Conservation (phyloP, 2,888 invertebrate genomes). For the Hydrotaea diabolus region DNA sequence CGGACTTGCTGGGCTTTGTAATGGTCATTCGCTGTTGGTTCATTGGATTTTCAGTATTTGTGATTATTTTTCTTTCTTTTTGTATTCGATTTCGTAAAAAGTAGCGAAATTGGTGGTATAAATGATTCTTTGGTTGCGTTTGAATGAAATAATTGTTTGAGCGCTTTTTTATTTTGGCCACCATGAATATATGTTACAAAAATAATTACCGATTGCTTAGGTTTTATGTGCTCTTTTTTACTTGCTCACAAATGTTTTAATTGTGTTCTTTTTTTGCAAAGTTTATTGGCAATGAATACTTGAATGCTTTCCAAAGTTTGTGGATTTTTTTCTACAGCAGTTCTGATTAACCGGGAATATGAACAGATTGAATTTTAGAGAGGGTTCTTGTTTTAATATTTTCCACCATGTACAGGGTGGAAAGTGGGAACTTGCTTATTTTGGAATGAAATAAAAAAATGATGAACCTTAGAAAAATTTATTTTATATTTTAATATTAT, state of each 20-base stretch:
- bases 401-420: too few species aligned
- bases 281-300: background rate
- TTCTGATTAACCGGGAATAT: too few species aligned
- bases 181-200: conserved; percentile 14
- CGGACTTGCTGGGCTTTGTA: background rate
- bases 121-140: conserved; percentile 43
- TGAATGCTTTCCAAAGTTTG: too few species aligned
- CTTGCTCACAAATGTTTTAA: background rate
- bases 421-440: too few species aligned
- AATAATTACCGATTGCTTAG: conserved; percentile 50
- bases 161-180: background rate
- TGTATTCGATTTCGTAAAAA: background rate
- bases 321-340: too few species aligned
- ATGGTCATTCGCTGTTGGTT: conserved; percentile 31
- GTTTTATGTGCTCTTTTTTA: conserved; percentile 20
- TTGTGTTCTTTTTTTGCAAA: background rate
- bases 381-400: too few species aligned
- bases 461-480: too few species aligned
- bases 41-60: conserved; percentile 60
- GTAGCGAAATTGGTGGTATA: conserved; percentile 38
- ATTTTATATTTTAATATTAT: too few species aligned
- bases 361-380: too few species aligned
- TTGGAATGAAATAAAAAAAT: too few species aligned
- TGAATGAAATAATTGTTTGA: conserved; percentile 46
- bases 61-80: conserved; percentile 10